Evolutionary conservation across 1,140 invertebrate species (phyloP).

Genomic region (Halictus rubicundus): DNA sequence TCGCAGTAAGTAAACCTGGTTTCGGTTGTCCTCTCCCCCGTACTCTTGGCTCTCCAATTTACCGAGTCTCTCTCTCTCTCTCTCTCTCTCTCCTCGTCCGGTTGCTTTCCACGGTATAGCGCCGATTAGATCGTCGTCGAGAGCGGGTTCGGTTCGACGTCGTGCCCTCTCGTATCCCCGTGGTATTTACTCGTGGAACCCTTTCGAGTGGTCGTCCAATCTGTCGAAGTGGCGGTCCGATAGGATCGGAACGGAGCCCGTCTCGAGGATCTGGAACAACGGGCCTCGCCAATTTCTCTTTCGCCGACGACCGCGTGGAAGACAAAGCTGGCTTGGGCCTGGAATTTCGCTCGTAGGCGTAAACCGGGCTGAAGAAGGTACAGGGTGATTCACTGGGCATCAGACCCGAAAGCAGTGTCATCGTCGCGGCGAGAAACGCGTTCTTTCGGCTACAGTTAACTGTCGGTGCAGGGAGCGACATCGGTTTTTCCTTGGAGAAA

Average conservation of each 20-base stretch:
- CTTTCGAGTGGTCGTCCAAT: constrained; percentile 37
- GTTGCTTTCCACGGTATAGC: constrained; percentile 35
- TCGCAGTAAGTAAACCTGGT: no score
- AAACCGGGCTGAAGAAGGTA: constrained; percentile 37
- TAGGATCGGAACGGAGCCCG: constrained; percentile 44
- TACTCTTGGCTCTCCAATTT: constrained; percentile 23
- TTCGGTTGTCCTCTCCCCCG: background rate
- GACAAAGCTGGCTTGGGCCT: constrained; percentile 36
- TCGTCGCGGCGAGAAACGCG: no score
- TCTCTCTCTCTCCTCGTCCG: background rate
- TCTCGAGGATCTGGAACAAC: constrained; percentile 27
- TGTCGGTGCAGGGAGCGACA: no score
- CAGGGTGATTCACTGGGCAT: no score
- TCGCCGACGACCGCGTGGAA: constrained; percentile 4
- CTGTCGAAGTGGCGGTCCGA: constrained; percentile 26
- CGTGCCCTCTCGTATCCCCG: constrained; percentile 23
- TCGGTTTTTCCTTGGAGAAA: no score
- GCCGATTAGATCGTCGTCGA: constrained; percentile 32
- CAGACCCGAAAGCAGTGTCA: no score
- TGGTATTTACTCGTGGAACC: constrained; percentile 14
- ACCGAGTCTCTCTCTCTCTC: background rate
- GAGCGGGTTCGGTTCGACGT: background rate
- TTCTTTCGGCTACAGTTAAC: no score
- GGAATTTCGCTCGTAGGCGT: constrained; percentile 63
- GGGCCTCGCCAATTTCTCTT: constrained; percentile 49